Base-by-base conservation (phyloP, 2,113 vertebrate species). In the Campylorhamphus procurvoides region DNA sequence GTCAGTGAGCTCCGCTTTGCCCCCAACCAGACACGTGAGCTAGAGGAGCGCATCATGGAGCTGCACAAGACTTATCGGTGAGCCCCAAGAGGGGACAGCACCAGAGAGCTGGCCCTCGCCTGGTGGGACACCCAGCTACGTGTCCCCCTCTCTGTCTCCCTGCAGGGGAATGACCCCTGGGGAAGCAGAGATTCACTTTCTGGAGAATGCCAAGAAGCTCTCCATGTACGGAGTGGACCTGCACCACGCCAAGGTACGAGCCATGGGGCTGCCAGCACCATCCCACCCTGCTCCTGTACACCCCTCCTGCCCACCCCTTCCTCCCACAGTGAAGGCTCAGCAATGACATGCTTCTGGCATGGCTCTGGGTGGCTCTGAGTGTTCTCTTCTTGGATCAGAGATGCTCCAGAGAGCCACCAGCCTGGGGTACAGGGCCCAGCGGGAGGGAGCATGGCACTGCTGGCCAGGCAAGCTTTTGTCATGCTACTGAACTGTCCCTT, bases 141-240 rank as follows among this genome's bases (percentile, higher is more conserved):
- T 46, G 33, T 82, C 13, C 19, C 10, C 5, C n/a, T 83, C 92
- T 94, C 47, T 87, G 67, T 95, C 44, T 93, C 52, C 74, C 50
- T 87, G 82, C 96, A 99, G 99, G 97, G 99, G 99, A 90, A 99
- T 99, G 99, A 99, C 98, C 46, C 99, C 99, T 1, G 99, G 99
- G 63, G 99, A 99, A 96, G 99, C 99, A 5, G 99, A 99, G 98
- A 99, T 99, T 83, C 99, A 99, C 96, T 99, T 99, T 94, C 98
- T 99, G 89, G 99, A 99, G 97, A 99, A 99, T 1, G 99, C 99
- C 33, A 99, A 99, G 98, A 99, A 99, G 96, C 98, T 99, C 58
- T 99, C 99, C 85, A 99, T 99, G 99, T 99, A 99, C 0, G 99
- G 99, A 37, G 99, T 99, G 35, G 99, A 99, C 97, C 98, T 99